These are phyloP conservation scores for Meliscaeva auricollis DNA, from an alignment of 2,888 invertebrate genomes.

Conservation along the genomic window DNA sequence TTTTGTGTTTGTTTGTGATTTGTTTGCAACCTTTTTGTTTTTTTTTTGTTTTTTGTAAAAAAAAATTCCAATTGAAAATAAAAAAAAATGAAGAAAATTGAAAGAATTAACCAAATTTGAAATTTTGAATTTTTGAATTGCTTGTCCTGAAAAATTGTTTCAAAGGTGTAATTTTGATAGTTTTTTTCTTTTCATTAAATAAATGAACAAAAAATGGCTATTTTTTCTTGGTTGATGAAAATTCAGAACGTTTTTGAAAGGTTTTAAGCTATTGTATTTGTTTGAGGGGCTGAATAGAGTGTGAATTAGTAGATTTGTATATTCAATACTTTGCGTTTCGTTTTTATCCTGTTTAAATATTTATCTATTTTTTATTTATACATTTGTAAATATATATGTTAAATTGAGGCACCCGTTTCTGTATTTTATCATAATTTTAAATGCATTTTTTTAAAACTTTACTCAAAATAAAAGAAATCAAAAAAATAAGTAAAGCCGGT, in stretches of 20 bases:
- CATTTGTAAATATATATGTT: slow-evolving; percentile 80
- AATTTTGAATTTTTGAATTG: slow-evolving; percentile 64
- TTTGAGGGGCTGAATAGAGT: slow-evolving; percentile 40
- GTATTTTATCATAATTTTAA: slow-evolving; percentile 79
- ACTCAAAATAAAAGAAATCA: slow-evolving; percentile 24
- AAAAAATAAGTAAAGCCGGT: not conserved
- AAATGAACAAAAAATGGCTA: slow-evolving; percentile 35
- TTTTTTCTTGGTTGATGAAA: slow-evolving; percentile 47
- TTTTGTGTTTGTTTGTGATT: slow-evolving; percentile 38
- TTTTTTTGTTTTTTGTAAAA: slow-evolving; percentile 4
- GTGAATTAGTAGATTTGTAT: slow-evolving; percentile 23
- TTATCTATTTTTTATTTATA: slow-evolving; percentile 68
- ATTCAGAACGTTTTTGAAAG: slow-evolving; percentile 84
- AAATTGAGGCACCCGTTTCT: slow-evolving; percentile 83
- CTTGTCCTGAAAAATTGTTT: slow-evolving; percentile 68
- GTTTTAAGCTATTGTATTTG: slow-evolving; percentile 77
- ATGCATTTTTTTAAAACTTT: slow-evolving; percentile 21
- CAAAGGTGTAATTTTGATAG: slow-evolving; percentile 71
- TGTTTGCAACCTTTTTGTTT: slow-evolving; percentile 66
- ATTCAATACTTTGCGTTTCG: slow-evolving; percentile 29
- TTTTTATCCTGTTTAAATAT: slow-evolving; percentile 70
- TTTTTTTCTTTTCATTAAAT: slow-evolving; percentile 7
- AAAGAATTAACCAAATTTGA: slow-evolving; percentile 35
- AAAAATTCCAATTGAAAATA: slow-evolving; percentile 38
- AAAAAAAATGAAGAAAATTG: slow-evolving; percentile 17